Evolutionary conservation across 2,113 vertebrate genomes (phyloP).

Genomic region (Ancistrus triradiatus): DNA sequence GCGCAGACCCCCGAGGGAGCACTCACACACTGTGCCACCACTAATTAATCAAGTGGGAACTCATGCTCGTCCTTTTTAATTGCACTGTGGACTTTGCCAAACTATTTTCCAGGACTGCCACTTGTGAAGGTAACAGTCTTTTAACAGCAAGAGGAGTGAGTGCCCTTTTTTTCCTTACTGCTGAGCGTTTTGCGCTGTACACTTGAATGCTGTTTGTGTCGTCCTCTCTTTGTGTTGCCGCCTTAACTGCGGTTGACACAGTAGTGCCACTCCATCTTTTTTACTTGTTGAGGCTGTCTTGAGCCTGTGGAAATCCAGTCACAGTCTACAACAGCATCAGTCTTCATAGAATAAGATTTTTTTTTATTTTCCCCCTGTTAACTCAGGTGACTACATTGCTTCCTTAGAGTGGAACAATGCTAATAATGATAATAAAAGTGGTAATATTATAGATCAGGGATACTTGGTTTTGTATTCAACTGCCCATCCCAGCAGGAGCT

Average conservation of each 20-base stretch:
- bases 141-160: slow-evolving; percentile 70
- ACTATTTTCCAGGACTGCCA: slow-evolving; percentile 61
- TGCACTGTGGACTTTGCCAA: slow-evolving; percentile 64
- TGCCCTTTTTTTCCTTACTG: slow-evolving; percentile 50
- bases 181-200: slow-evolving; percentile 55
- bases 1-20: slow-evolving; percentile 51
- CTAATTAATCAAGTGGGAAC: slow-evolving; percentile 69
- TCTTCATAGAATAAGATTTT: neutral
- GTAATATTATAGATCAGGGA: too few species aligned
- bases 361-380: neutral
- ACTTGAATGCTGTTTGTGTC: slow-evolving; percentile 57
- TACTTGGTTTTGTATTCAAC: too few species aligned
- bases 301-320: slow-evolving; percentile 17
- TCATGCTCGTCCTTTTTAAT: slow-evolving; percentile 58
- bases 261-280: slow-evolving; percentile 56
- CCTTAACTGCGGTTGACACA: slow-evolving; percentile 54
- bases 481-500: too few species aligned
- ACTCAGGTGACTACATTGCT: neutral
- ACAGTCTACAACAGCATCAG: neutral
- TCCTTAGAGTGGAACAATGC: neutral
- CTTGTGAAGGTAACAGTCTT: slow-evolving; percentile 76
- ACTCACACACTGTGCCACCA: slow-evolving; percentile 57
- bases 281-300: slow-evolving; percentile 25
- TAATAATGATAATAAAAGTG: neutral
- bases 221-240: slow-evolving; percentile 54